Evolutionary conservation across 2,113 vertebrate genomes (phyloP), one percentile per base, ranked within the genome.

Genomic region (Puma concolor): DNA sequence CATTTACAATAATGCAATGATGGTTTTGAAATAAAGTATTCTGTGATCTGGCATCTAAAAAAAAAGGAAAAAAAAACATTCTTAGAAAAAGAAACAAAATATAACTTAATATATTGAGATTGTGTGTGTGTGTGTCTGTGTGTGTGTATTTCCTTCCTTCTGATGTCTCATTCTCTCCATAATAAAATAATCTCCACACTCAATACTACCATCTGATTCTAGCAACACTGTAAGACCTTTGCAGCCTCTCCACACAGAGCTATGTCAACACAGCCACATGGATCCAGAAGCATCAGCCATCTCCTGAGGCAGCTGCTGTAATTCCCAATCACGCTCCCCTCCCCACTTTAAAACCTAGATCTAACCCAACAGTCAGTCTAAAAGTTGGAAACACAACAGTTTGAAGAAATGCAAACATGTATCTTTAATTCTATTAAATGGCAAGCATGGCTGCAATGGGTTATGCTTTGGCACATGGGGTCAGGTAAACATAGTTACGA

Each of bases 221-320:
- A 94, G 79, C 60, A 71, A 94, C 67, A 74, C n/a, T 67, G 71
- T 2, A 52, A 95, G 93, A 88, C 52, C 90, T 88, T 80, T 50
- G 90, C 95, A 95, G 76, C 92, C 77, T 97, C 67, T 89, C 80
- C 44, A 57, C 67, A 64, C 29, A 84, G 27, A 97, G 60, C 74
- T 86, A 33, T 85, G 92, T 89, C 92, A 95, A 97, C 96, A 41
- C 66, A 16, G 74, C 76, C 52, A 1, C 77, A 63, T 38, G 29
- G 97, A 94, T 97, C 79, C 69, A 13, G 17, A 23, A 94, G 77
- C 69, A 88, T 96, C 97, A 97, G 85, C 84, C 76, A 76, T 95
- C 95, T 97, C 97, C 96, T 97, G 63, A 96, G 83, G 12, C 5
- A 60, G 38, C 97, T 87, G 74, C 96, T 97, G 66, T 84, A 97